Percentiles rank a stretch among this genome's conserved stretches.
phyloP scores from a whole-genome alignment of 2,113 vertebrate genomes.

The Vulpes ferrilata region DNA sequence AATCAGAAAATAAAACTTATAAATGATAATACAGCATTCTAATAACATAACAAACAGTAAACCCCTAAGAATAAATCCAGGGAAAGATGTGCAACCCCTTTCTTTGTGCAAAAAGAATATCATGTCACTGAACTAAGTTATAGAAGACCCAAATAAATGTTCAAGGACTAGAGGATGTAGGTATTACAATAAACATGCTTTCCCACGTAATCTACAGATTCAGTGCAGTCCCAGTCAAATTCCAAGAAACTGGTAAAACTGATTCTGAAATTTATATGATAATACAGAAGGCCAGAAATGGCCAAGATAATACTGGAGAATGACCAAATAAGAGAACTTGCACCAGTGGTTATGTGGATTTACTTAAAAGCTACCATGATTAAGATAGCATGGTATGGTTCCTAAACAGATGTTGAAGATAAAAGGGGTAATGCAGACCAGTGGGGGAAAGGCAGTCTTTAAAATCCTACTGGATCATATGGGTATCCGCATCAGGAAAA shows the following conservation, averaged over 20 bases:
- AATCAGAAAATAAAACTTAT: background rate
- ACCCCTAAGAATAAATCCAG: background rate
- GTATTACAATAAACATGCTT: background rate
- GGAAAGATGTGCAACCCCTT: background rate
- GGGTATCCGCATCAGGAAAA: background rate
- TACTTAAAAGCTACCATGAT: background rate
- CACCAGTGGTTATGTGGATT: background rate
- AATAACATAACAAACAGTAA: background rate
- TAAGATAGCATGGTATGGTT: too few species aligned
- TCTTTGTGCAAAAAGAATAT: background rate
- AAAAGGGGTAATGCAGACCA: background rate
- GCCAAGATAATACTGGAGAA: background rate
- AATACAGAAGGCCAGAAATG: background rate
- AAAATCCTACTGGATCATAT: background rate
- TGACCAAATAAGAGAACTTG: background rate
- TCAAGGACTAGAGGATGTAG: background rate
- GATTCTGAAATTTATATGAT: background rate
- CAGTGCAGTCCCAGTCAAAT: background rate
- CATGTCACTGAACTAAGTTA: background rate
- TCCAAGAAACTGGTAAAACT: background rate
- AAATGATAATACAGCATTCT: background rate
- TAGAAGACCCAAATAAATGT: background rate
- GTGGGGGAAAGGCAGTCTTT: background rate
- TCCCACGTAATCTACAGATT: background rate
- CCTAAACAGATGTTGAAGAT: background rate